A percentile compares a stretch with the other conserved stretches of the same genome.
phyloP scores from a whole-genome alignment of 1,140 invertebrate species.

The Delia radicum region DNA sequence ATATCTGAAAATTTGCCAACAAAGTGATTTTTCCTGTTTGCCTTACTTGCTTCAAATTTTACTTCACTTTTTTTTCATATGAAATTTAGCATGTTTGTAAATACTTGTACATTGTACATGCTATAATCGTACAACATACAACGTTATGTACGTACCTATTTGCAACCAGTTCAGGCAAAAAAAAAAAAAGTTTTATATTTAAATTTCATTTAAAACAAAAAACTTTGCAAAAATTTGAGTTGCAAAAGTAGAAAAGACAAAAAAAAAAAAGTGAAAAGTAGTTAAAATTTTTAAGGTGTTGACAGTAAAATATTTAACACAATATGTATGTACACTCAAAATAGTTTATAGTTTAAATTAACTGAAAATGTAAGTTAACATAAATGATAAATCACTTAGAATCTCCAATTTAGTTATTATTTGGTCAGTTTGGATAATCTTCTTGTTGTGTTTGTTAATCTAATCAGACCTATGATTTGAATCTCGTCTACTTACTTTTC shows the following conservation, averaged over 20 bases:
- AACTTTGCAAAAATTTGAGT: not conserved
- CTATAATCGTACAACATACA: not conserved
- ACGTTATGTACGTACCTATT: not conserved
- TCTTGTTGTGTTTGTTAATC: too few relatives aligned
- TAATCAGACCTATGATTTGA: too few relatives aligned
- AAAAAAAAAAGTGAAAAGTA: not conserved
- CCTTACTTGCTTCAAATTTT: not conserved
- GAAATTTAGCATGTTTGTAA: not conserved
- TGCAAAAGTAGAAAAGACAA: not conserved
- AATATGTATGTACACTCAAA: too few relatives aligned
- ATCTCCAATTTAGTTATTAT: too few relatives aligned
- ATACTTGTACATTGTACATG: not conserved
- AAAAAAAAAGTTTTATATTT: not conserved
- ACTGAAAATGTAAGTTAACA: too few relatives aligned
- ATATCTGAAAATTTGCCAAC: slow-evolving; percentile 54
- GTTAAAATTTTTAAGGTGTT: not conserved
- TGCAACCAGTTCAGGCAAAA: not conserved
- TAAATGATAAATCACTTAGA: too few relatives aligned
- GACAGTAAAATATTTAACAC: not conserved
- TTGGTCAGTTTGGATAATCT: too few relatives aligned
- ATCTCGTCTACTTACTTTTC: too few relatives aligned
- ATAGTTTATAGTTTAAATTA: too few relatives aligned
- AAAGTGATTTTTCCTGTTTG: slow-evolving; percentile 51
- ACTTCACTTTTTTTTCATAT: not conserved
- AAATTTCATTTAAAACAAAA: not conserved